Conservation (phyloP, 2,113 vertebrate species). For the Nerophis ophidion region DNA sequence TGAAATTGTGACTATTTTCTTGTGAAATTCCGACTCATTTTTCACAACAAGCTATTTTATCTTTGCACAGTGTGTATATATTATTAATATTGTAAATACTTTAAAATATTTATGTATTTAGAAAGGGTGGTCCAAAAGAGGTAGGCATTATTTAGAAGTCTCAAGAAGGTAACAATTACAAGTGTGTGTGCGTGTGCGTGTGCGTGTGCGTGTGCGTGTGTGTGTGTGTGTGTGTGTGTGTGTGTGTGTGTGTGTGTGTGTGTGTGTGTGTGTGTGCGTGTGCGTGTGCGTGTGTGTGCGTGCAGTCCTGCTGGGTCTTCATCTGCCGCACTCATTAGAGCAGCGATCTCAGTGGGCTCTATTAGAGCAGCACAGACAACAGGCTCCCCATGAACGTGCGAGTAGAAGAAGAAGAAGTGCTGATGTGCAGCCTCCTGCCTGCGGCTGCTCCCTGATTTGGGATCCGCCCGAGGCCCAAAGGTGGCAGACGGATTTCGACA, state of each 20-base stretch:
- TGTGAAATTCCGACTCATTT: too few relatives aligned
- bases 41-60: too few relatives aligned
- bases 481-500: constrained; percentile 26
- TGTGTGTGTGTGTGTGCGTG: not conserved
- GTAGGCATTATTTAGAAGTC: too few relatives aligned
- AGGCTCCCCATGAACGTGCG: constrained; percentile 49
- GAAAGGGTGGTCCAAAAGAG: too few relatives aligned
- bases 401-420: constrained; percentile 56
- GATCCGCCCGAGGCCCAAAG: constrained; percentile 58
- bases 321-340: constrained; percentile 59
- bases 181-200: too few relatives aligned
- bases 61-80: too few relatives aligned
- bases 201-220: not conserved
- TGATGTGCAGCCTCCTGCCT: constrained; percentile 64
- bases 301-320: constrained; percentile 54
- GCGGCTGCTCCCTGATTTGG: constrained; percentile 60
- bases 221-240: constrained; percentile 24
- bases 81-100: too few relatives aligned
- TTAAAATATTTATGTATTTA: too few relatives aligned
- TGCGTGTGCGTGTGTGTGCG: constrained; percentile 13
- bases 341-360: constrained; percentile 49
- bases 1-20: too few relatives aligned
- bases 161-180: too few relatives aligned
- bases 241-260: not conserved
- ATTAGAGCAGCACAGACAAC: constrained; percentile 48